These are phyloP conservation scores for Paralichthys olivaceus DNA, from an alignment of 2,113 vertebrate species.

Conservation along the genomic window DNA sequence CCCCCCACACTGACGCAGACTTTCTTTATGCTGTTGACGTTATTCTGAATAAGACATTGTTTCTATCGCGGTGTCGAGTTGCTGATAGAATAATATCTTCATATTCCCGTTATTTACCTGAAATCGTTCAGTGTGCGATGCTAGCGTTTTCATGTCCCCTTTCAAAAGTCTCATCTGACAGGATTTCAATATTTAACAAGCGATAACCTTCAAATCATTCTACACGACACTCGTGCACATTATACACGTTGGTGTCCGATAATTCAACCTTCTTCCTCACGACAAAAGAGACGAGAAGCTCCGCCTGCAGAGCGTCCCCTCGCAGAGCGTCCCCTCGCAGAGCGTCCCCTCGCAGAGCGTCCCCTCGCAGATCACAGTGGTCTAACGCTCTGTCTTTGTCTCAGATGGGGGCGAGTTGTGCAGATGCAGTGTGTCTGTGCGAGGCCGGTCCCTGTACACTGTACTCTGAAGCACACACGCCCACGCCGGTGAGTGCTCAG, in stretches of 20 bases:
- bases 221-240: neutral
- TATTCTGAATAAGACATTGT: too few species aligned
- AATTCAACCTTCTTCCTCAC: neutral
- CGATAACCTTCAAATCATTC: neutral
- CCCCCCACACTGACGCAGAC: too few species aligned
- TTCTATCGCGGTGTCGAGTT: too few species aligned
- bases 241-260: too few species aligned
- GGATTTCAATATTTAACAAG: neutral
- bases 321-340: neutral
- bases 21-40: too few species aligned
- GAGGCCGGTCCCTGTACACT: slow-evolving; percentile 66
- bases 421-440: slow-evolving; percentile 69
- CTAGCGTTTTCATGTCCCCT: too few species aligned
- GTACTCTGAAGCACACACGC: slow-evolving; percentile 67
- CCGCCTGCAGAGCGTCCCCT: slow-evolving; percentile 21
- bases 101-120: neutral
- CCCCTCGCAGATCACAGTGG: slow-evolving; percentile 21
- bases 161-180: too few species aligned
- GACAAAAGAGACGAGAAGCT: slow-evolving; percentile 25
- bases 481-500: slow-evolving; percentile 67
- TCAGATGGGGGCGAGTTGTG: slow-evolving; percentile 72
- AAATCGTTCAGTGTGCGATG: too few species aligned
- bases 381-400: slow-evolving; percentile 42
- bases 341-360: slow-evolving; percentile 28
- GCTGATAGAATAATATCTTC: too few species aligned